Conservation (phyloP, 2,113 vertebrate species). For the Mus spicilegus region DNA sequence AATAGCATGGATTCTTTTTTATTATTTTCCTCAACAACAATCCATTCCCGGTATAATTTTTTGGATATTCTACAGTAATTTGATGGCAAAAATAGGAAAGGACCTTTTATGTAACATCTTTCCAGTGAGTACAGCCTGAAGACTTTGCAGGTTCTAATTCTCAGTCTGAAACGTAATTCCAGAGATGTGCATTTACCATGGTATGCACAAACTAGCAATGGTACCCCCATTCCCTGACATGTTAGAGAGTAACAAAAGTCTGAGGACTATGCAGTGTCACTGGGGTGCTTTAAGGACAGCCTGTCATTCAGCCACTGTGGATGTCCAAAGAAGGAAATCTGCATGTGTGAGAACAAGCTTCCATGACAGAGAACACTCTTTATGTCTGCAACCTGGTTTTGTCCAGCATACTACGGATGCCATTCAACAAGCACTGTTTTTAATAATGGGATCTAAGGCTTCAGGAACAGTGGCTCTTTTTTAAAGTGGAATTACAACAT, state of each 20-base stretch:
- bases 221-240: not conserved
- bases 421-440: not conserved
- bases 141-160: too few relatives aligned
- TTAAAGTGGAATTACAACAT: not conserved
- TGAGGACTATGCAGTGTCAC: not conserved
- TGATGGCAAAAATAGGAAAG: not conserved
- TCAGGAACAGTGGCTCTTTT: not conserved
- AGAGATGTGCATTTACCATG: not conserved
- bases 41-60: not conserved
- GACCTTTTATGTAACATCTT: not conserved
- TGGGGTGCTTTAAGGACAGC: not conserved
- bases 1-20: too few relatives aligned
- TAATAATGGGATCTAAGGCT: not conserved
- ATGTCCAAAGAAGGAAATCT: not conserved
- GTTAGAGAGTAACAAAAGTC: not conserved
- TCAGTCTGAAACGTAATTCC: too few relatives aligned
- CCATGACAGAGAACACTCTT: not conserved
- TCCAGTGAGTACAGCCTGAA: not conserved
- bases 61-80: not conserved
- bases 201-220: not conserved
- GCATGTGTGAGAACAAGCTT: not conserved
- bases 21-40: too few relatives aligned
- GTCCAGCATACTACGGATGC: not conserved
- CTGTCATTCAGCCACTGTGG: not conserved
- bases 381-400: not conserved